phyloP scores from a whole-genome alignment of 2,888 invertebrate species.

The Lathronympha strigana region DNA sequence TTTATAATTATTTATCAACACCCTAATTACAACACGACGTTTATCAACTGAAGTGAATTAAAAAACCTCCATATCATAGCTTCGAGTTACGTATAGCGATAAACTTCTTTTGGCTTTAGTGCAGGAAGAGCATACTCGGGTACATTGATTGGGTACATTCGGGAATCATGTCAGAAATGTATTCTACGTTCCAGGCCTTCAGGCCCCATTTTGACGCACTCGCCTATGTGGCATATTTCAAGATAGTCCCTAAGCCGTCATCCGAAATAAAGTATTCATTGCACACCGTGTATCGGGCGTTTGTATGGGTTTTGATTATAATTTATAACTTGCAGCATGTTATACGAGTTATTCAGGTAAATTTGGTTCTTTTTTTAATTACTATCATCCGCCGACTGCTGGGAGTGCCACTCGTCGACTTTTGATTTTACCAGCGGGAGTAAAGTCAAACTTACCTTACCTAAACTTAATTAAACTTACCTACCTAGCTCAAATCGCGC shows the following conservation, averaged over 20 bases:
- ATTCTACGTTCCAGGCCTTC: conserved; percentile 56
- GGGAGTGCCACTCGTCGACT: no score
- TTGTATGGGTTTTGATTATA: conserved; percentile 57
- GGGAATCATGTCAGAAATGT: conserved; percentile 34
- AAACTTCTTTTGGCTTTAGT: neutral
- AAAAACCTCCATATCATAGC: neutral
- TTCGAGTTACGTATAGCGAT: neutral
- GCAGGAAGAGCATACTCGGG: neutral
- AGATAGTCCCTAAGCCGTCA: conserved; percentile 55
- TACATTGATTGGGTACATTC: neutral
- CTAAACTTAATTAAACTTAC: no score
- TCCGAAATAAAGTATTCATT: conserved; percentile 50
- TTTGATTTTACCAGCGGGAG: no score
- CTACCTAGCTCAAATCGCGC: no score
- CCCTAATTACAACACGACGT: conserved; percentile 5
- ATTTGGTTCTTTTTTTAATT: no score
- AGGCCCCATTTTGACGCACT: conserved; percentile 67
- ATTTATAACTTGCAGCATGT: conserved; percentile 70
- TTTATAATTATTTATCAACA: conserved; percentile 13
- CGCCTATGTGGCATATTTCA: conserved; percentile 65
- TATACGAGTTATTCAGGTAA: conserved; percentile 64
- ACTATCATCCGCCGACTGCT: no score
- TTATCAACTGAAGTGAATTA: neutral
- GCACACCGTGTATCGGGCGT: conserved; percentile 55
- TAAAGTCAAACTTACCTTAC: no score